Conservation (phyloP, 2,113 vertebrate species). For the Perognathus longimembris region DNA sequence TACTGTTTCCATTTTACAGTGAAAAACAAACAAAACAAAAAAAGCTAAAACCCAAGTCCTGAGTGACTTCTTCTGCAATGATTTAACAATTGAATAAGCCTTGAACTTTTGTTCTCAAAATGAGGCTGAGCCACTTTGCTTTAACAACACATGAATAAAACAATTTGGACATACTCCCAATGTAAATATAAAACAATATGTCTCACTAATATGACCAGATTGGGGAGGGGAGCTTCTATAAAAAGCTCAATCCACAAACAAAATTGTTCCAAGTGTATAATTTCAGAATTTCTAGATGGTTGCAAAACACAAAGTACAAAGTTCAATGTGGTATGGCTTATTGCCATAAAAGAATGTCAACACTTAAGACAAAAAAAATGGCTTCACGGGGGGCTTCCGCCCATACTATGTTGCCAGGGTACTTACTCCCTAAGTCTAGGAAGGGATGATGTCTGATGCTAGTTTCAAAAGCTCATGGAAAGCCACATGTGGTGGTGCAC, state of each 20-base stretch:
- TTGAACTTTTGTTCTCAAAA: slow-evolving; percentile 22
- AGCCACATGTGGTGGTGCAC: too few relatives aligned
- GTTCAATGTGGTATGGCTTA: slow-evolving; percentile 23
- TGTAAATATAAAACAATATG: slow-evolving; percentile 5
- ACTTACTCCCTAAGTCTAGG: neutral
- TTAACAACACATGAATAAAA: slow-evolving; percentile 20
- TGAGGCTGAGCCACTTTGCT: neutral
- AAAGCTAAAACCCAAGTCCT: neutral
- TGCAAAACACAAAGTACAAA: slow-evolving; percentile 46
- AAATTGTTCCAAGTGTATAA: neutral
- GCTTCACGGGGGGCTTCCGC: neutral
- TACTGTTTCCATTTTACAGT: neutral
- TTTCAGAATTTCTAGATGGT: slow-evolving; percentile 50
- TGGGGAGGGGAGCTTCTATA: slow-evolving; percentile 2
- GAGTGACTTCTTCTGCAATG: neutral
- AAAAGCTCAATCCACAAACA: slow-evolving; percentile 10
- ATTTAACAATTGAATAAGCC: neutral
- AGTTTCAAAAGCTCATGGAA: neutral
- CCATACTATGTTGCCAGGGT: neutral
- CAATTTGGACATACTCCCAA: neutral
- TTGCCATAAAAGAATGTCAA: slow-evolving; percentile 32
- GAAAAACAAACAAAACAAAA: too few relatives aligned
- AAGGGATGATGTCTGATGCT: neutral
- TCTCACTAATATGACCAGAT: slow-evolving; percentile 16
- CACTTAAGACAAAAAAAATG: neutral